Conservation (phyloP, 1,140 invertebrate species). For the Lepeophtheirus salmonis region DNA sequence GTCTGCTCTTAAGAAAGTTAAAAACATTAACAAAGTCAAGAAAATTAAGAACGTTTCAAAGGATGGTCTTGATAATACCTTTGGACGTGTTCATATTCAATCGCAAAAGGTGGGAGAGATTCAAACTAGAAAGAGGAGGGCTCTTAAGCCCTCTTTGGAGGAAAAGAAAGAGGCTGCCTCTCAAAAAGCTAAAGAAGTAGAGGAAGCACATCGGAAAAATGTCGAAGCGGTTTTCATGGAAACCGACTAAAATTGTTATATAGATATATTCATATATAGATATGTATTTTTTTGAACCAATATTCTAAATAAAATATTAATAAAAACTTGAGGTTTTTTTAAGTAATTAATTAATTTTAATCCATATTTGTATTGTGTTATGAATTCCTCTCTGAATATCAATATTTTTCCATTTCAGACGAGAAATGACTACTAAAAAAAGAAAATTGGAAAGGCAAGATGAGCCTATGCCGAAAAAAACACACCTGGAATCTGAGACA, state of each 20-base stretch:
- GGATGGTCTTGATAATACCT: conserved; percentile 65
- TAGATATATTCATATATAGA: neutral
- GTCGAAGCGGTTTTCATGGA: conserved; percentile 3
- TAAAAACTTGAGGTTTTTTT: too few relatives aligned
- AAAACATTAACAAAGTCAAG: conserved; percentile 35
- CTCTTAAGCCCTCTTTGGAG: conserved; percentile 32
- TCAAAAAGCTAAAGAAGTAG: neutral
- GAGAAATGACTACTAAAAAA: neutral
- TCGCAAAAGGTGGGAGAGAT: conserved; percentile 64
- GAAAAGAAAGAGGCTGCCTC: conserved; percentile 33
- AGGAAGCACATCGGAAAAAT: conserved; percentile 1
- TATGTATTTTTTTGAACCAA: neutral
- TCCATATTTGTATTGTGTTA: too few relatives aligned
- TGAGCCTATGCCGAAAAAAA: neutral
- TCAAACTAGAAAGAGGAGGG: conserved; percentile 85
- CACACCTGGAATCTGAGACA: neutral
- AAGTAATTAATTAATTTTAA: too few relatives aligned
- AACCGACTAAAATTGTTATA: neutral
- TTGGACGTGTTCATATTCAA: conserved; percentile 77
- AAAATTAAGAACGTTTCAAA: conserved; percentile 76
- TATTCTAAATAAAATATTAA: neutral
- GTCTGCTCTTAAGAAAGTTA: conserved; percentile 41
- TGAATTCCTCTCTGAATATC: too few relatives aligned
- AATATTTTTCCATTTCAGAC: neutral
- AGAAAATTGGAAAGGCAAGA: neutral